Evolutionary conservation across 2,888 invertebrate species (phyloP), one percentile per base, ranked within the genome.

Genomic region (Hemicrepidius hirtus): DNA sequence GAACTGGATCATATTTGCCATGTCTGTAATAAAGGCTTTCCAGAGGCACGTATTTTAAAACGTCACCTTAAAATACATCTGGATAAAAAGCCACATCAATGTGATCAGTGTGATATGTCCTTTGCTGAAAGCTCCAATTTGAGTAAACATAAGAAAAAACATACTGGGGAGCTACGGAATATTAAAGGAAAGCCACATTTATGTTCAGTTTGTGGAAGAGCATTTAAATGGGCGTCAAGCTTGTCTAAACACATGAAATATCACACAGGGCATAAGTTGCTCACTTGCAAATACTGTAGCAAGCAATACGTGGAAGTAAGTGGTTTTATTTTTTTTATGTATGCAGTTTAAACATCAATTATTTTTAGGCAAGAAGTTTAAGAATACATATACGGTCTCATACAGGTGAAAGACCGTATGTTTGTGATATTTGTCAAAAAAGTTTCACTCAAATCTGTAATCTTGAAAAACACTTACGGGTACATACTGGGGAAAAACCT

Each of bases 231-330:
- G 87, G 86, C 87, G 1, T 88, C 87, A 0, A 88, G 88, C 75
- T 81, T 88, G 37, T 87, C 87, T 0, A 88, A 88, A 78, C 88
- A 88, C 74, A 88, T 87, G 86, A 88, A 88, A 75, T 87, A 88
- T 77, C 88, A 88, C 76, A 88, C 88, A 0, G 87, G 88, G 3
- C 87, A 87, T 76, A 88, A 88, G 77, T 80, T 88, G 49, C 79
- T 88, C 21, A 82, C 85, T 28, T 88, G 88, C 68, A 84, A 86
- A 65, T 86, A 84, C 78, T 88, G 88, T 75, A 84, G 84, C 28
- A 88, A 87, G 71, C 87, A 87, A 73, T 88, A 88, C 76, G 88
- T 87, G 2, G 88, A 88, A 80, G 86, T 85, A 71, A 80, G 81
- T 69, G 3, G 7, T 6, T 16, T 44, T 44, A 69, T 64, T 13